Base-by-base conservation (phyloP, 2,113 vertebrate genomes). In the Arenaria interpres region DNA sequence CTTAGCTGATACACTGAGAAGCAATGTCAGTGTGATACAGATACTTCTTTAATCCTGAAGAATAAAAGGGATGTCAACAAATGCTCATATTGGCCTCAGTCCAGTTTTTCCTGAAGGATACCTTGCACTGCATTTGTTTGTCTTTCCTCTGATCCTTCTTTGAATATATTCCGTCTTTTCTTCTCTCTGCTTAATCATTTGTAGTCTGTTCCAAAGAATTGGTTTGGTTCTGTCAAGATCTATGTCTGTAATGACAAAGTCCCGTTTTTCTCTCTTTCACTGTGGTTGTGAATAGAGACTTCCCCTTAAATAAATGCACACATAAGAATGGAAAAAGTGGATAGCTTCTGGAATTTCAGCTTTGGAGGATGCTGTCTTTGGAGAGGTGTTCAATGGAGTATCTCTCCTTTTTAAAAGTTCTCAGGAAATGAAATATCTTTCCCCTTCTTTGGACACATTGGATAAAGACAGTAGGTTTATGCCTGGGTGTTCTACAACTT, bases 261-360 rank as follows among this genome's bases (percentile, higher is more conserved):
- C 22, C 33, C 0, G 0, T 30, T 51, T 64, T 30, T 18, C 7
- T n/a, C 5, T 43, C 39, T 33, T 6, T 2, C 21, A 14, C 13
- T 1, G 1, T 20, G 5, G 3, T 32, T 53, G 13, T n/a, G 33
- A 84, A 45, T 23, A 50, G 35, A 64, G 7, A 46, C 37, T 85
- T 60, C 18, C 19, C 78, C 5, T 64, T 63, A 30, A 75, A 32
- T 20, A 75, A 57, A 72, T 24, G 27, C 23, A 50, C 32, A 10
- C n/a, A 16, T 4, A 37, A 30, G 20, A 7, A 24, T 22, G 25
- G 62, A 68, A 84, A 63, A 14, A 59, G 69, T 6, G 53, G 33
- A 51, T n/a, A 30, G 7, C 23, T 88, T 64, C 46, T 64, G 72
- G 21, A 76, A 53, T 50, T 67, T 21, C 67, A 80, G 12, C 19